A percentile compares a stretch with the other conserved stretches of the same genome.
phyloP scores from a whole-genome alignment of 2,113 vertebrate genomes.

The Martes martes region DNA sequence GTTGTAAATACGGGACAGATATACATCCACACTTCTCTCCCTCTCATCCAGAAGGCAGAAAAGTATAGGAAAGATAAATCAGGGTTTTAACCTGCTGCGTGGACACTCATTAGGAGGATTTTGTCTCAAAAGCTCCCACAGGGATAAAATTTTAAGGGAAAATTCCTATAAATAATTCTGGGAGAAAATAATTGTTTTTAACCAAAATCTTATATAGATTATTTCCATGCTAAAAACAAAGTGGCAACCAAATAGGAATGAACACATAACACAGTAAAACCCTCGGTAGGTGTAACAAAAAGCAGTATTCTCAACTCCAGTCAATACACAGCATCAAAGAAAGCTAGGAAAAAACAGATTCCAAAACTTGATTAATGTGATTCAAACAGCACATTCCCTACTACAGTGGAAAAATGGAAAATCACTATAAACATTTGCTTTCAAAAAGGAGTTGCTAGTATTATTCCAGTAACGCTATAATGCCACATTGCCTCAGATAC shows the following conservation, averaged over 20 bases:
- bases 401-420: neutral
- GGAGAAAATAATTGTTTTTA: constrained; percentile 12
- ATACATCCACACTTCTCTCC: neutral
- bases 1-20: neutral
- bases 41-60: neutral
- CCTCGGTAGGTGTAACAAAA: neutral
- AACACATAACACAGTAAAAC: neutral
- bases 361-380: neutral
- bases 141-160: neutral
- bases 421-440: neutral
- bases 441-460: neutral
- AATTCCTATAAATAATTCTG: neutral
- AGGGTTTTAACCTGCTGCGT: neutral
- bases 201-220: neutral
- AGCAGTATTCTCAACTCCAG: neutral
- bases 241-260: neutral
- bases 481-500: neutral
- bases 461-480: neutral
- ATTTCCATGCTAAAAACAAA: constrained; percentile 21
- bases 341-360: neutral
- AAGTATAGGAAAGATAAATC: neutral
- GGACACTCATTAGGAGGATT: neutral
- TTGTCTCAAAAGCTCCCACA: neutral
- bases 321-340: neutral
- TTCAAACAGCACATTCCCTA: neutral